Conservation (phyloP, 2,888 invertebrate genomes). For the Spodoptera picta region DNA sequence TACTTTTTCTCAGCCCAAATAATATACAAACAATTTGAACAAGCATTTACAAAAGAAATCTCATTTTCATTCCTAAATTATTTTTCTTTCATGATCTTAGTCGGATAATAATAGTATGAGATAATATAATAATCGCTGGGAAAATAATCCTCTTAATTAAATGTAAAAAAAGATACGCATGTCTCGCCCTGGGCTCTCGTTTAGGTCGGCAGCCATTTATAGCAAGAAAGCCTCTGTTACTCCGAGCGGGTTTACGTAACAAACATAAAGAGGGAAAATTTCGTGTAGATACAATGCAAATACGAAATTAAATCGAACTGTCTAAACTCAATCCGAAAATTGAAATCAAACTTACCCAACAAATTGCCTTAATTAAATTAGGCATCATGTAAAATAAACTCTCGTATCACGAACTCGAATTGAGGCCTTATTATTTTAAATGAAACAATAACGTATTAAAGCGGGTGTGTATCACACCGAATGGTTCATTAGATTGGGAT, state of each 20-base stretch:
- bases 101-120: constrained; percentile 41
- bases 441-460: constrained; percentile 40
- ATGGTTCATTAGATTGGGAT: constrained; percentile 34
- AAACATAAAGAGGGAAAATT: constrained; percentile 16
- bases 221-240: constrained; percentile 21
- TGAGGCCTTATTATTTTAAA: constrained; percentile 49
- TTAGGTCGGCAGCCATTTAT: constrained; percentile 35
- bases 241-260: constrained; percentile 14
- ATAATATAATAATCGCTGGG: constrained; percentile 47
- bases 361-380: constrained; percentile 37
- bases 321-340: constrained; percentile 35
- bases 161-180: constrained; percentile 53
- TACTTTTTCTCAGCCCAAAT: background rate
- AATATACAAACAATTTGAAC: constrained; percentile 16
- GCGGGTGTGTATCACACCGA: constrained; percentile 43
- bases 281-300: constrained; percentile 11
- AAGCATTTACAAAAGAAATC: constrained; percentile 14
- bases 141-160: constrained; percentile 57
- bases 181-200: constrained; percentile 53
- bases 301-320: constrained; percentile 27
- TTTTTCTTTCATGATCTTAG: constrained; percentile 36
- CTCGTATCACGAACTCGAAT: constrained; percentile 41
- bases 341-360: constrained; percentile 37
- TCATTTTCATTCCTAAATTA: constrained; percentile 29
- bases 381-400: constrained; percentile 30